Evolutionary conservation across 2,888 invertebrate genomes (phyloP).

Genomic region (Scrobipalpa atriplicella): DNA sequence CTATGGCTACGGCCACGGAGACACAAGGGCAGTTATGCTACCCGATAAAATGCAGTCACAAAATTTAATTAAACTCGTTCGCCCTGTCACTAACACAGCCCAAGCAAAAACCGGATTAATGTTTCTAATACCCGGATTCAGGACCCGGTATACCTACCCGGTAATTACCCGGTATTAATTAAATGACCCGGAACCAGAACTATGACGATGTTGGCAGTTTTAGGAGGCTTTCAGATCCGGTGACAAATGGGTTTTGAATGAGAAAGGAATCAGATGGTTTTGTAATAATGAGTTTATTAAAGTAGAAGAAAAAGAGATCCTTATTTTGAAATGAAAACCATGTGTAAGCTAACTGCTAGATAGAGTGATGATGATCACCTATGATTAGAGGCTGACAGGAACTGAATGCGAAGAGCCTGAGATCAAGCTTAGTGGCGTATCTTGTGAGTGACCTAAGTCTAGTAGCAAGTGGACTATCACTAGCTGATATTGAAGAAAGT

Average conservation of each 20-base stretch:
- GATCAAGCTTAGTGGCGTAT: too few species aligned
- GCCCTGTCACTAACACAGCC: constrained; percentile 18
- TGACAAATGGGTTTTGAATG: not conserved
- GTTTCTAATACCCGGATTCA: constrained; percentile 25
- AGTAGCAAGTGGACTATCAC: too few species aligned
- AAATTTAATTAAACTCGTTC: constrained; percentile 23
- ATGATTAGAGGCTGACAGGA: too few species aligned
- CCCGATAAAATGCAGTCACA: constrained; percentile 9
- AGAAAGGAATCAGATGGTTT: not conserved
- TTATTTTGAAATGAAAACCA: too few species aligned
- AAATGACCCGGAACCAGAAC: constrained; percentile 41
- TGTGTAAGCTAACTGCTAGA: too few species aligned
- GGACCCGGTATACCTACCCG: constrained; percentile 35
- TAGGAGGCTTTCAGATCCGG: not conserved
- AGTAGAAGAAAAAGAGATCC: too few species aligned
- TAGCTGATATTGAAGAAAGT: too few species aligned
- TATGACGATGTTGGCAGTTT: constrained; percentile 31
- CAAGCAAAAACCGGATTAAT: constrained; percentile 40
- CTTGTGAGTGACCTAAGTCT: too few species aligned
- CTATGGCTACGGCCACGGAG: not conserved
- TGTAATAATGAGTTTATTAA: not conserved
- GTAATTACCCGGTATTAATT: constrained; percentile 42
- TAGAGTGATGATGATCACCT: too few species aligned
- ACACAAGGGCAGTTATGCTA: too few species aligned
- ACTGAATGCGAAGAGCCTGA: too few species aligned